phyloP scores from a whole-genome alignment of 2,797 vertebrate genomes.

The Cephalopachus bancanus region DNA sequence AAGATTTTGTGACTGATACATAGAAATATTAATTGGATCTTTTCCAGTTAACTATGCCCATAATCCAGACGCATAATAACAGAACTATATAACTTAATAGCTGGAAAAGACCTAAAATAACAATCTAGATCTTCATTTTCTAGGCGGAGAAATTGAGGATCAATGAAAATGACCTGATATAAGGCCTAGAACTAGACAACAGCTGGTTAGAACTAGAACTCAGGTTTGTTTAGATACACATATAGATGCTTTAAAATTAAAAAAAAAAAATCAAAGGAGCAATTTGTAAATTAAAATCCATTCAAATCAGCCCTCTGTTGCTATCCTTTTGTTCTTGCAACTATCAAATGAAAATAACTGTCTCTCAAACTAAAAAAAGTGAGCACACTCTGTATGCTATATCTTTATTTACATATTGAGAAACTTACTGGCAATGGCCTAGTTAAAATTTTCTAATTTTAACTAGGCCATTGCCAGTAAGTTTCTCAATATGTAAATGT shows the following conservation, averaged over 20 bases:
- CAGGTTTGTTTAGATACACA: neutral
- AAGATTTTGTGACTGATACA: conserved; percentile 19
- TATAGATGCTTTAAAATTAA: neutral
- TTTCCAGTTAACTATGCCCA: neutral
- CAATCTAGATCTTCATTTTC: conserved; percentile 21
- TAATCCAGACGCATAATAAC: neutral
- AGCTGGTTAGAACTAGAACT: neutral
- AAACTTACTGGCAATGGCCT: conserved; percentile 47
- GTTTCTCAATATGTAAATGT: no score
- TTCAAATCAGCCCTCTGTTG: neutral
- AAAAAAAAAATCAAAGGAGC: conserved; percentile 40
- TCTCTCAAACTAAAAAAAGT: neutral
- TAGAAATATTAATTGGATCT: neutral
- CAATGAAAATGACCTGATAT: neutral
- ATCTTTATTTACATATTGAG: conserved; percentile 50
- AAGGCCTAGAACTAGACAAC: neutral
- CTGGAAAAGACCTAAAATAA: conserved; percentile 38
- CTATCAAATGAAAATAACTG: conserved; percentile 24
- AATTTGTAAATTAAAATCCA: conserved; percentile 31
- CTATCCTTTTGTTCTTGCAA: conserved; percentile 18
- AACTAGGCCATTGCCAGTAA: no score
- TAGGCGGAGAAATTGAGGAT: conserved; percentile 15
- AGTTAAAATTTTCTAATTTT: conserved; percentile 62
- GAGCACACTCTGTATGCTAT: neutral
- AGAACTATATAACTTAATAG: neutral